Conservation (phyloP, 2,888 invertebrate species). For the Ectobius pallidus region DNA sequence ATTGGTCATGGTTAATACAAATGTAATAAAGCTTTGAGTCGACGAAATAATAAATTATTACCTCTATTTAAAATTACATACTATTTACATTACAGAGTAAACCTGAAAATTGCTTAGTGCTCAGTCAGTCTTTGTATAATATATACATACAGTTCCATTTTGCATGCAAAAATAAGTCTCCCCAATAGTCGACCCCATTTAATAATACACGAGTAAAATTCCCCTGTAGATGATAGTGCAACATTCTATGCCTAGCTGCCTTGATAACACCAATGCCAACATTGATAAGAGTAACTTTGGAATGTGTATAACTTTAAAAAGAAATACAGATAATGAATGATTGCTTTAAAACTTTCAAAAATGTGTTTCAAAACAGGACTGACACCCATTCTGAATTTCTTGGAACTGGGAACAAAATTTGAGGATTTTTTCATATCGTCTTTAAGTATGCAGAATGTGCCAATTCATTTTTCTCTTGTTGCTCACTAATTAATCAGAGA, state of each 20-base stretch:
- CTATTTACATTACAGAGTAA: conserved; percentile 37
- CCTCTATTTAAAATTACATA: neutral
- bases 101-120: conserved; percentile 41
- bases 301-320: conserved; percentile 16
- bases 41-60: conserved; percentile 19
- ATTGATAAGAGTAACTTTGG: conserved; percentile 15
- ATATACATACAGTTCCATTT: neutral
- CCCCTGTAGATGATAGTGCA: neutral
- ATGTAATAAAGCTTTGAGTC: conserved; percentile 4
- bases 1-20: conserved; percentile 29
- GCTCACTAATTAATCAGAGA: too few relatives aligned
- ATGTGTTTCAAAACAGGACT: too few relatives aligned
- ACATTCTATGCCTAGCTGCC: neutral
- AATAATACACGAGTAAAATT: neutral
- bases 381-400: too few relatives aligned
- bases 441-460: too few relatives aligned
- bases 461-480: too few relatives aligned
- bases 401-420: too few relatives aligned
- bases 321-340: neutral
- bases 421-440: too few relatives aligned
- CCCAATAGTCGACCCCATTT: neutral
- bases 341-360: too few relatives aligned
- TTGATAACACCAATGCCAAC: neutral
- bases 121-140: conserved; percentile 36
- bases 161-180: neutral